Evolutionary conservation across 2,888 invertebrate genomes (phyloP).

Genomic region (Dynastes grantii): DNA sequence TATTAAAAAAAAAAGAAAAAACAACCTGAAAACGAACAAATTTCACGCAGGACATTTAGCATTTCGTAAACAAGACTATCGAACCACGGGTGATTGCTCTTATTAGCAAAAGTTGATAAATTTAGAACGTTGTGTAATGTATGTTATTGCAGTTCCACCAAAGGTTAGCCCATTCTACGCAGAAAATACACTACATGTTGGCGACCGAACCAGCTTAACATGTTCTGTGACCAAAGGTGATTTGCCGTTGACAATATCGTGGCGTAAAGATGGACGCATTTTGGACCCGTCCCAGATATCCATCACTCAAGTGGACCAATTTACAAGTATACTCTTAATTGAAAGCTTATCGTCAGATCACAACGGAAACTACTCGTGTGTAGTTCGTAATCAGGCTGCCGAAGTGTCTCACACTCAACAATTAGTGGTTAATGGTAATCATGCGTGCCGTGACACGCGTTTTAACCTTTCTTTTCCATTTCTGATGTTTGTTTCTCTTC

Average conservation of each 20-base stretch:
- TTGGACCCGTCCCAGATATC: constrained; percentile 78
- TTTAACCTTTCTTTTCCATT: constrained; percentile 72
- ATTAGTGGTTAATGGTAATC: constrained; percentile 85
- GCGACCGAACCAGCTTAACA: constrained; percentile 82
- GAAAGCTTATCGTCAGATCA: constrained; percentile 83
- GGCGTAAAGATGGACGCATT: constrained; percentile 83
- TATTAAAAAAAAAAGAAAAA: no score
- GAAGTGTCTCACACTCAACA: constrained; percentile 83
- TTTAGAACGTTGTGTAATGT: constrained; percentile 28
- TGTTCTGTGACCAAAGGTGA: constrained; percentile 86
- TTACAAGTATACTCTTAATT: constrained; percentile 84
- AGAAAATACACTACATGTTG: constrained; percentile 80
- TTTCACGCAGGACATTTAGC: background rate
- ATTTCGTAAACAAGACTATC: background rate
- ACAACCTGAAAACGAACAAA: no score
- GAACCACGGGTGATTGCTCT: constrained; percentile 17
- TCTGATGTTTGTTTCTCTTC: constrained; percentile 75
- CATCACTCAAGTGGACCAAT: constrained; percentile 83
- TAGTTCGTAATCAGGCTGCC: constrained; percentile 81
- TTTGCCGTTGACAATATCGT: constrained; percentile 81
- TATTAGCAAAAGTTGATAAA: background rate
- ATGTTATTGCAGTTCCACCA: constrained; percentile 79
- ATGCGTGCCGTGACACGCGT: constrained; percentile 69
- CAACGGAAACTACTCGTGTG: constrained; percentile 85
- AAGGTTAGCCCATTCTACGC: constrained; percentile 84